These are phyloP conservation scores for Chrysaora quinquecirrha DNA, from an alignment of 30 jellyfish, hydroid and myxozoan genomes.

Conservation along the genomic window DNA sequence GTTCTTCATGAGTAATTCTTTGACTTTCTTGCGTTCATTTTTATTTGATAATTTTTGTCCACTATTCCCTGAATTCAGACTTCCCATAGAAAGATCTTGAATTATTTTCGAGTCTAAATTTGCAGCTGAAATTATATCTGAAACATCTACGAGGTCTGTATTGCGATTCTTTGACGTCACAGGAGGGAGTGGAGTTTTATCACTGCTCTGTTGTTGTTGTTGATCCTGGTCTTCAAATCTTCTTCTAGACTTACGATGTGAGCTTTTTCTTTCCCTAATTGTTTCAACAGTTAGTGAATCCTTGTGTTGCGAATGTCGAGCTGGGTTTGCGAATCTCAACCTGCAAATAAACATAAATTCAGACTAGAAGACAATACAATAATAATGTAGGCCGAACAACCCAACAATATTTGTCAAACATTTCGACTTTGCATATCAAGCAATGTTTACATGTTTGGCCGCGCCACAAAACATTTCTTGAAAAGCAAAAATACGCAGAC, in stretches of 20 bases:
- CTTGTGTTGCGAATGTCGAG: neutral
- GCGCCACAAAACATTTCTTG: too few relatives aligned
- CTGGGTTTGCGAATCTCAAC: slow-evolving; percentile 59
- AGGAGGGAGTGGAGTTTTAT: slow-evolving; percentile 66
- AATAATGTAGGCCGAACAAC: too few relatives aligned
- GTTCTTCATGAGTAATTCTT: slow-evolving; percentile 27
- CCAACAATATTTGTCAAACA: too few relatives aligned
- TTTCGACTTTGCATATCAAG: too few relatives aligned
- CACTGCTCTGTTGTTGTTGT: slow-evolving; percentile 10
- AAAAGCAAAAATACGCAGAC: too few relatives aligned
- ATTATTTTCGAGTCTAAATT: slow-evolving; percentile 42
- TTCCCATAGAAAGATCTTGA: slow-evolving; percentile 25
- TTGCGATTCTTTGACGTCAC: slow-evolving; percentile 62
- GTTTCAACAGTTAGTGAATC: slow-evolving; percentile 21
- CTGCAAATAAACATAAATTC: slow-evolving; percentile 17
- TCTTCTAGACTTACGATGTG: slow-evolving; percentile 9
- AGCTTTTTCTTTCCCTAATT: slow-evolving; percentile 8
- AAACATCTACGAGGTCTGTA: slow-evolving; percentile 49
- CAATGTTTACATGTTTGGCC: too few relatives aligned
- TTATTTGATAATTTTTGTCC: slow-evolving; percentile 31
- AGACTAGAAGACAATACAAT: too few relatives aligned
- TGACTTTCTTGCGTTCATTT: neutral
- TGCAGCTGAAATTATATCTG: slow-evolving; percentile 49
- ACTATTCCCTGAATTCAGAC: neutral
- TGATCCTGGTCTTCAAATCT: slow-evolving; percentile 8